phyloP scores from a whole-genome alignment of 2,888 invertebrate genomes.

The Petrolisthes manimaculis region DNA sequence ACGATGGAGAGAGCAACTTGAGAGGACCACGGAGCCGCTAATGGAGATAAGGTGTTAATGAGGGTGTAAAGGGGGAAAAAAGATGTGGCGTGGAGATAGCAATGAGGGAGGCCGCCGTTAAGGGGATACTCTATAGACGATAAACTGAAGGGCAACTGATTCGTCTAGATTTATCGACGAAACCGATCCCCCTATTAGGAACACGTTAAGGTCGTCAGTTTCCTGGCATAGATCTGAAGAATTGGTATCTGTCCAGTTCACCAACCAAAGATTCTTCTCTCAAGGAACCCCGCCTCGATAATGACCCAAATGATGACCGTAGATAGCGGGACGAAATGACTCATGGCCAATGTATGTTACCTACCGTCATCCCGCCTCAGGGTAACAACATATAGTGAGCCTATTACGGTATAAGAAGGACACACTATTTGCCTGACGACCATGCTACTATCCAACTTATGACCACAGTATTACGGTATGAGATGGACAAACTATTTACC shows the following conservation, averaged over 20 bases:
- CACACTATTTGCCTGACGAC: too few relatives aligned
- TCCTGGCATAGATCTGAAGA: too few relatives aligned
- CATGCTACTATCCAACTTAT: too few relatives aligned
- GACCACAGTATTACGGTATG: too few relatives aligned
- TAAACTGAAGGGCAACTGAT: not conserved
- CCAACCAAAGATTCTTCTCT: too few relatives aligned
- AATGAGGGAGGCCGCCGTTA: slow-evolving; percentile 18
- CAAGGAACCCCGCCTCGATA: slow-evolving; percentile 17
- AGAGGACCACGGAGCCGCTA: not conserved
- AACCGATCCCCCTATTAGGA: not conserved
- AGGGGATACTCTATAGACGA: not conserved
- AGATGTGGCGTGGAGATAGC: slow-evolving; percentile 19
- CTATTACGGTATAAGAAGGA: too few relatives aligned
- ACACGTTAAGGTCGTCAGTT: too few relatives aligned
- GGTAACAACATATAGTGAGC: too few relatives aligned
- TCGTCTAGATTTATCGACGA: not conserved
- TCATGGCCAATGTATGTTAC: not conserved
- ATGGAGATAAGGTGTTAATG: slow-evolving; percentile 27
- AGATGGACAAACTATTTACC: too few relatives aligned
- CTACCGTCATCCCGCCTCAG: too few relatives aligned
- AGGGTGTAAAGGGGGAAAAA: slow-evolving; percentile 7
- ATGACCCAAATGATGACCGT: slow-evolving; percentile 26
- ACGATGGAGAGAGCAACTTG: not conserved
- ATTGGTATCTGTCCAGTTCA: too few relatives aligned
- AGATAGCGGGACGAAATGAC: not conserved